A percentile compares a stretch with the other conserved stretches of the same genome.
These are phyloP conservation scores for Dysdera silvatica DNA, from an alignment of 1,140 invertebrate species.

Conservation along the genomic window DNA sequence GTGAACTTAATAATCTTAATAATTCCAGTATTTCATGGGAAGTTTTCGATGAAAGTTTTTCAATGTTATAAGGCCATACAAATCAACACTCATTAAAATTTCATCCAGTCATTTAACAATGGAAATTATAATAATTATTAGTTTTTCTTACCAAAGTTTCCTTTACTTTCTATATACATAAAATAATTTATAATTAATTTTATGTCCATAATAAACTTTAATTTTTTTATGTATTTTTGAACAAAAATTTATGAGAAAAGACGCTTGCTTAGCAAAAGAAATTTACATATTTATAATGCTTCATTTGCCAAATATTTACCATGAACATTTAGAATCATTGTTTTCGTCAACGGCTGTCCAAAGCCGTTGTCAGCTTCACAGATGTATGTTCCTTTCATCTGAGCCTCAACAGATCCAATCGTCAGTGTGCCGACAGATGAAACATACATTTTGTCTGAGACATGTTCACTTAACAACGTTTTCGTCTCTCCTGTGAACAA, in stretches of 20 bases:
- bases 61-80: too few species aligned
- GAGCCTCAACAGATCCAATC: neutral
- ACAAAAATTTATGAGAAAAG: neutral
- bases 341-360: constrained; percentile 18
- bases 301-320: constrained; percentile 15
- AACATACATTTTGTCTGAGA: neutral
- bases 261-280: constrained; percentile 4
- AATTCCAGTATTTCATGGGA: too few species aligned
- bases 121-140: too few species aligned
- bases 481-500: too few species aligned
- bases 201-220: neutral
- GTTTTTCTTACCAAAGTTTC: neutral
- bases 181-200: neutral
- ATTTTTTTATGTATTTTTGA: neutral
- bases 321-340: constrained; percentile 13
- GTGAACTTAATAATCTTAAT: too few species aligned
- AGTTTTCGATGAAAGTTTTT: too few species aligned
- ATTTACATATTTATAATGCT: neutral
- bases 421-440: neutral
- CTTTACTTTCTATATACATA: neutral
- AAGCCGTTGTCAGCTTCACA: constrained; percentile 27
- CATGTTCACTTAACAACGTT: too few species aligned
- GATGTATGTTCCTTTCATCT: constrained; percentile 9
- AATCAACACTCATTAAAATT: too few species aligned
- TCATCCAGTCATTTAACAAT: too few species aligned